Evolutionary conservation across 1,140 invertebrate genomes (phyloP), one percentile per base, ranked within the genome.

Genomic region (Apolygus lucorum): DNA sequence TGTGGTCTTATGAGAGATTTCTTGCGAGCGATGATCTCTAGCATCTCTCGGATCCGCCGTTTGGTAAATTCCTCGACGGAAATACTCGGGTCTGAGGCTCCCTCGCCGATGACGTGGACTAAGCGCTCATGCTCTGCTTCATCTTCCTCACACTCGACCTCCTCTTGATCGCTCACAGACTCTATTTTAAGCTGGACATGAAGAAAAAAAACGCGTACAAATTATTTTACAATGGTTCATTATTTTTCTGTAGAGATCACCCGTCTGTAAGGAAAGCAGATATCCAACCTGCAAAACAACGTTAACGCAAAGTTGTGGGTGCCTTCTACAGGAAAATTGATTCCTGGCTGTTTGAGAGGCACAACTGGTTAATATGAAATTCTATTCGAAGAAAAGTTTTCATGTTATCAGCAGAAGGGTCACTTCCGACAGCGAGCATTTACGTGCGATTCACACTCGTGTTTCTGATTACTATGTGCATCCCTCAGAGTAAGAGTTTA

Each of bases 21-120:
- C 11, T 13, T 24, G 54, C 22, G 8, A 21, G 11, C 22, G 54
- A 59, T 11, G 4, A 59, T 59, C 4, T 59, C 8, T 11, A 59
- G 11, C 54, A 59, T 59, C 4, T 59, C 54, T 59, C 22, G 8
- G 22, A 22, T 59, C 22, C 54, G 11, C 4, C 54, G 11, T 22
- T 24, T 59, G 13, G 54, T 59, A 59, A 59, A 59, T 22, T 59
- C 54, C 22, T 59, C 54, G 8, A 59, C 54, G 13, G 54, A 59
- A 14, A 59, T 59, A 4, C 22, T 13, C 8, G 22, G 22, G 11
- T 59, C 54, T 59, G 54, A 59, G 54, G 17, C 4, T 11, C 54
- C 4, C 8, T 59, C 13, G 22, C 54, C 54, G 4, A 4, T 22
- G 54, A 17, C 4, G 4, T 59, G 8, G 11, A 21, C 13, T 13